These are phyloP conservation scores for Solea solea DNA, from an alignment of 2,113 vertebrate species.

Conservation along the genomic window DNA sequence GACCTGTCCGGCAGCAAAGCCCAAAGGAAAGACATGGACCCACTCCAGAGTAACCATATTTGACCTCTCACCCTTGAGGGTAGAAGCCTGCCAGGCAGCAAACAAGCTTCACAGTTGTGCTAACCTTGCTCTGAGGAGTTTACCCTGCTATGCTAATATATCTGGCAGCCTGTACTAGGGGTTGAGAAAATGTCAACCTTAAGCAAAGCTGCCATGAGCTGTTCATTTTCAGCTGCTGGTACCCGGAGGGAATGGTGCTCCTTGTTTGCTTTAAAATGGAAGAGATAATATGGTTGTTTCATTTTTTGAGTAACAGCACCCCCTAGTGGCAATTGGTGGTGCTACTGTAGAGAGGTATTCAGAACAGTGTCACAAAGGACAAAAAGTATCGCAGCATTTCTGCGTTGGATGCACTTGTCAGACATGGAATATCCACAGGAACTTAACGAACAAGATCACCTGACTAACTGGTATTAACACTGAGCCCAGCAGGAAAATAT, in stretches of 20 bases:
- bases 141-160: constrained; percentile 61
- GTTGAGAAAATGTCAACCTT: constrained; percentile 74
- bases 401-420: background rate
- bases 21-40: constrained; percentile 68
- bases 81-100: constrained; percentile 61
- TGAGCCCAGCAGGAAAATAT: background rate
- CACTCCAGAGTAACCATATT: constrained; percentile 56
- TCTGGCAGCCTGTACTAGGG: constrained; percentile 67
- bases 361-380: background rate
- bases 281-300: constrained; percentile 49
- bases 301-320: constrained; percentile 46
- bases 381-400: background rate
- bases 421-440: background rate
- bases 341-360: background rate
- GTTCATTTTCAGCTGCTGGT: constrained; percentile 67
- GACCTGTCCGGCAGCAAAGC: constrained; percentile 54
- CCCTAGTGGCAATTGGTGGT: constrained; percentile 53
- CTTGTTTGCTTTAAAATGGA: constrained; percentile 56
- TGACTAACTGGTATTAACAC: background rate
- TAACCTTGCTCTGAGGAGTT: constrained; percentile 77
- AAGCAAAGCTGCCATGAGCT: constrained; percentile 70
- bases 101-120: constrained; percentile 58
- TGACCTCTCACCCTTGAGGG: constrained; percentile 71
- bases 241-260: constrained; percentile 51
- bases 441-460: background rate